Base-by-base conservation (phyloP, 2,113 vertebrate genomes). In the Solea solea region DNA sequence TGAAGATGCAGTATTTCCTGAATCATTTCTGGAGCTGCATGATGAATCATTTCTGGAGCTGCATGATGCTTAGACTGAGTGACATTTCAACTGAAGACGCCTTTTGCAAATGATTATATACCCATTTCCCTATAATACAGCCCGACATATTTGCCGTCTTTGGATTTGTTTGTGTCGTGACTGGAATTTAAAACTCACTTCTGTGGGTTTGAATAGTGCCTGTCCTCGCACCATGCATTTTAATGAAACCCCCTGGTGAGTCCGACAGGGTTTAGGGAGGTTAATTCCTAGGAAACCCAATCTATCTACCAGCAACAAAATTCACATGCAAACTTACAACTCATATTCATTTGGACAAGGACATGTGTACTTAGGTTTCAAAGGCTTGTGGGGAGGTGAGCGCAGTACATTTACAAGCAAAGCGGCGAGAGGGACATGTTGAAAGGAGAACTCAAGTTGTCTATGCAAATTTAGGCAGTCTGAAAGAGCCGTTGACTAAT, bases 401-500 rank as follows among this genome's bases (percentile, higher is more conserved):
- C 42, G 8, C 11, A 54, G 54, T 72, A 60, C 41, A 81, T 86
- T 84, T 77, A 74, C 81, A 81, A 79, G 63, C 39, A 46, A 74
- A 74, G 71, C 45, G 10, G 69, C 1, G 5, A 74, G 57, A 72
- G 58, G 55, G 42, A 65, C 56, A 49, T 3, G 6, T 11, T 53
- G 49, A 75, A 74, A 74, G 64, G 59, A 74, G 69, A 86, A 78
- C 76, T 74, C 64, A 62, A 49, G 80, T 76, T 80, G 69, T 73
- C 72, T 42, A 81, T 86, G 85, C 77, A 86, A 87, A 87, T 89
- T 0, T 59, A 62, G 61, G 69, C 76, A 70, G 72, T 3, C 53
- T 83, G 78, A 80, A 59, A 79, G 66, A 81, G 66, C 34, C 9
- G 44, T 64, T 53, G 81, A 68, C 78, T 87, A 90, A 87, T 84